Conservation (phyloP, 2,113 vertebrate genomes). For the Toxostoma redivivum region DNA sequence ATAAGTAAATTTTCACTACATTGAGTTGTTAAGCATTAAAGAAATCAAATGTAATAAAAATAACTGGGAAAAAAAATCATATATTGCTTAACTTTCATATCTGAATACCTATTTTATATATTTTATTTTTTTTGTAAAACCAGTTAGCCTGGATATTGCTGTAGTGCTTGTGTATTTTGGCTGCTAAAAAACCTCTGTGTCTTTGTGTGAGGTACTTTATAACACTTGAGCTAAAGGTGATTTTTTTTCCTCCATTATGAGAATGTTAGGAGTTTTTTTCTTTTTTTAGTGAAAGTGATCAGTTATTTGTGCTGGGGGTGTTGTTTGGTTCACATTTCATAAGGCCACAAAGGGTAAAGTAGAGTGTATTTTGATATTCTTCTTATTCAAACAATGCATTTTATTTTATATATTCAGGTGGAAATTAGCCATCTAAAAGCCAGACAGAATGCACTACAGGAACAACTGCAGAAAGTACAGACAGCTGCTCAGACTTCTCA, state of each 20-base stretch:
- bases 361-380: background rate
- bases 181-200: background rate
- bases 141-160: background rate
- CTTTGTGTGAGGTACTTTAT: background rate
- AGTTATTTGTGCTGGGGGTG: background rate
- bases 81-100: background rate
- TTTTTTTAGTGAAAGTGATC: background rate
- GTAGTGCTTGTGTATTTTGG: background rate
- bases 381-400: background rate
- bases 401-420: slow-evolving; percentile 75
- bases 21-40: background rate
- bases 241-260: background rate
- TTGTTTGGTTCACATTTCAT: background rate
- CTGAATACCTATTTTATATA: background rate
- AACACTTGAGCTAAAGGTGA: background rate
- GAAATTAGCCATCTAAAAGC: slow-evolving; percentile 95
- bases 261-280: rapidly evolving
- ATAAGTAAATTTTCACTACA: background rate
- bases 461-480: slow-evolving; percentile 87
- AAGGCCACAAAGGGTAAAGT: background rate
- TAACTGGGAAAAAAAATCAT: background rate
- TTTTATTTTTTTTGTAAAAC: background rate
- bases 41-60: background rate
- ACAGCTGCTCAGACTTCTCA: slow-evolving; percentile 69
- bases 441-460: slow-evolving; percentile 87